Percentiles rank a stretch among this genome's conserved stretches.
These are phyloP conservation scores for Zaprionus bogoriensis DNA, from an alignment of 2,888 invertebrate genomes.

Conservation along the genomic window DNA sequence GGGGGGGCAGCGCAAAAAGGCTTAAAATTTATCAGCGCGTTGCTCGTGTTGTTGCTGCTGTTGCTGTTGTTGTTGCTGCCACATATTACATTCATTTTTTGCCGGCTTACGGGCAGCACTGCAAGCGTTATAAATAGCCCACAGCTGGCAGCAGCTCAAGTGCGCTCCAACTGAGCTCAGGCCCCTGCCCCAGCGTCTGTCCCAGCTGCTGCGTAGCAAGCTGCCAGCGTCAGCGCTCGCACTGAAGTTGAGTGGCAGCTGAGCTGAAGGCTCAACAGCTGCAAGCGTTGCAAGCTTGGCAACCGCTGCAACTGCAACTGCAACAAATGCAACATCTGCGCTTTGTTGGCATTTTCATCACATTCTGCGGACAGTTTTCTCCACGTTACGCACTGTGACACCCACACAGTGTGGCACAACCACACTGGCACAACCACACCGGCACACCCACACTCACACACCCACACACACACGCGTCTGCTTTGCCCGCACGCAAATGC, in stretches of 20 bases:
- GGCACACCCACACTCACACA: background rate
- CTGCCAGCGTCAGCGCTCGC: slow-evolving; percentile 16
- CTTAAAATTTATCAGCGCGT: slow-evolving; percentile 49
- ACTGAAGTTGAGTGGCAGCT: slow-evolving; percentile 24
- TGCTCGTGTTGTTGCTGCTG: slow-evolving; percentile 15
- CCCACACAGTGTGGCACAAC: background rate
- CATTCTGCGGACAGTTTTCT: slow-evolving; percentile 27
- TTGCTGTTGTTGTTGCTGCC: slow-evolving; percentile 6
- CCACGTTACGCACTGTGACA: slow-evolving; percentile 15
- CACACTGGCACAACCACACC: background rate
- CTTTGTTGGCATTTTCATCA: slow-evolving; percentile 21
- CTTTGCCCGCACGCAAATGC: slow-evolving; percentile 3
- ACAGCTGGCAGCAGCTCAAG: slow-evolving; percentile 10
- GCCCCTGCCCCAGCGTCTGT: background rate
- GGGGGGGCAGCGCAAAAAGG: slow-evolving; percentile 40
- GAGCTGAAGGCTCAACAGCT: slow-evolving; percentile 1
- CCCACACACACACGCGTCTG: slow-evolving; percentile 1
- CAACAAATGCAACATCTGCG: slow-evolving; percentile 27
- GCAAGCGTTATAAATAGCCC: slow-evolving; percentile 44
- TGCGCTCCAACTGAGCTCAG: slow-evolving; percentile 2
- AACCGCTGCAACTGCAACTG: background rate
- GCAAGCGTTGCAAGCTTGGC: slow-evolving; percentile 4
- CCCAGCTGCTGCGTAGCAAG: background rate
- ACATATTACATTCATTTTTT: slow-evolving; percentile 7
- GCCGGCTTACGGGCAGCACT: slow-evolving; percentile 3